phyloP scores from a whole-genome alignment of 2,888 invertebrate species.

The Andrena fulva region DNA sequence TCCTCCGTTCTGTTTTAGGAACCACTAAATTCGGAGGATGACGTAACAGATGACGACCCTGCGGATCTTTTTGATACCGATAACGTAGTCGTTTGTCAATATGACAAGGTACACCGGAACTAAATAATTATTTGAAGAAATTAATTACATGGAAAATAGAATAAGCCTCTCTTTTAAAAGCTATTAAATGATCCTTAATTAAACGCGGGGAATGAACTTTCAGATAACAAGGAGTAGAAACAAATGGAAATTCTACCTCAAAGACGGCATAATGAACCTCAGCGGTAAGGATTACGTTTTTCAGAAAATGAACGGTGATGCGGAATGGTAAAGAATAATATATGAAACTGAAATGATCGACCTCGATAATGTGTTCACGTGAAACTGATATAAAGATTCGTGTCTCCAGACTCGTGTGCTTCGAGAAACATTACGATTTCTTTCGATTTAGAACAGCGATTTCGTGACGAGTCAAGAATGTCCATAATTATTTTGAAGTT shows the following conservation, averaged over 20 bases:
- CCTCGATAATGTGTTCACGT: conserved; percentile 61
- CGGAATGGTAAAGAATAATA: conserved; percentile 93
- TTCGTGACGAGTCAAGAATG: neutral
- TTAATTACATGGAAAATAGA: neutral
- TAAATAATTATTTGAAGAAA: neutral
- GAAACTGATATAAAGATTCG: conserved; percentile 41
- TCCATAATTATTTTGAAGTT: conserved; percentile 14
- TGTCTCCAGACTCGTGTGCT: conserved; percentile 6
- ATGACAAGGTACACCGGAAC: conserved; percentile 93
- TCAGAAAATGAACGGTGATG: conserved; percentile 99
- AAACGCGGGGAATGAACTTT: conserved; percentile 66
- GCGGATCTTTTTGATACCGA: conserved; percentile 99
- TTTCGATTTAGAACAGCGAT: conserved; percentile 1
- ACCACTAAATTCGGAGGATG: conserved; percentile 98
- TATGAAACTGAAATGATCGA: conserved; percentile 49
- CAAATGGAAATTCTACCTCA: conserved; percentile 99
- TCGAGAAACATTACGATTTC: conserved; percentile 14
- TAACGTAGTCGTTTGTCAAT: conserved; percentile 99
- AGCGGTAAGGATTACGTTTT: conserved; percentile 99
- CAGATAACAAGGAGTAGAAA: conserved; percentile 98
- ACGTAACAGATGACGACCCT: conserved; percentile 98
- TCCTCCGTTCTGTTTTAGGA: conserved; percentile 87
- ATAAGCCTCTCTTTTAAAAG: conserved; percentile 15
- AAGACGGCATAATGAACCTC: conserved; percentile 99
- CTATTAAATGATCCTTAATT: neutral